Evolutionary conservation across 2,797 vertebrate genomes (phyloP).

Genomic region (Chloroceryle inda): DNA sequence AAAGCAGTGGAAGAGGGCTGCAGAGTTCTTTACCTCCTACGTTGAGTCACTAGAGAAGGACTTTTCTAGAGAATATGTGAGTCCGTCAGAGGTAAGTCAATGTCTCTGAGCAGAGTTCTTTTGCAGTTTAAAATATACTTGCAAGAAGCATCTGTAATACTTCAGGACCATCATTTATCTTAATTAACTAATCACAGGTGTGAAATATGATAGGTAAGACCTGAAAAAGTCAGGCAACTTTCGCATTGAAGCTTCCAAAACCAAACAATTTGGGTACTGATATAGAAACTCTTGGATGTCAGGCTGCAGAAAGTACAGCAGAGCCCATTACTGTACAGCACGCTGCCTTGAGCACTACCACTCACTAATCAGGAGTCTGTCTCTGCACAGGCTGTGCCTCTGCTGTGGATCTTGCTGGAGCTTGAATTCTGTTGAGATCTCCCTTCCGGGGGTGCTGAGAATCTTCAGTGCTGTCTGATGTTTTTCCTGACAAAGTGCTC

Average conservation of each 20-base stretch:
- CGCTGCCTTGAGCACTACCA: no score
- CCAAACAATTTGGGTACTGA: neutral
- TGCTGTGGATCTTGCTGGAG: neutral
- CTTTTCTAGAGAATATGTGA: neutral
- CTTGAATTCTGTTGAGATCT: neutral
- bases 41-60: slow-evolving; percentile 84
- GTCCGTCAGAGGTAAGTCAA: slow-evolving; percentile 80
- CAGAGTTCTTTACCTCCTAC: slow-evolving; percentile 85
- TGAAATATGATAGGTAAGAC: neutral
- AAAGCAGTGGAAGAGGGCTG: slow-evolving; percentile 89
- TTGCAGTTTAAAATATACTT: neutral
- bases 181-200: neutral
- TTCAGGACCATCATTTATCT: neutral
- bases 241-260: neutral
- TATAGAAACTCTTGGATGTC: neutral
- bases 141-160: neutral
- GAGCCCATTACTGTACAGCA: neutral
- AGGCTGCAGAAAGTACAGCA: neutral
- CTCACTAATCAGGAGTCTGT: neutral
- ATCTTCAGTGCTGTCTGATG: neutral
- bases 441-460: neutral
- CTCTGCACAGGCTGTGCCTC: neutral
- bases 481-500: neutral
- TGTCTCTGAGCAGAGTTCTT: neutral
- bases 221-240: neutral